Evolutionary conservation across 2,113 vertebrate species (phyloP).

Genomic region (Heterocephalus glaber): DNA sequence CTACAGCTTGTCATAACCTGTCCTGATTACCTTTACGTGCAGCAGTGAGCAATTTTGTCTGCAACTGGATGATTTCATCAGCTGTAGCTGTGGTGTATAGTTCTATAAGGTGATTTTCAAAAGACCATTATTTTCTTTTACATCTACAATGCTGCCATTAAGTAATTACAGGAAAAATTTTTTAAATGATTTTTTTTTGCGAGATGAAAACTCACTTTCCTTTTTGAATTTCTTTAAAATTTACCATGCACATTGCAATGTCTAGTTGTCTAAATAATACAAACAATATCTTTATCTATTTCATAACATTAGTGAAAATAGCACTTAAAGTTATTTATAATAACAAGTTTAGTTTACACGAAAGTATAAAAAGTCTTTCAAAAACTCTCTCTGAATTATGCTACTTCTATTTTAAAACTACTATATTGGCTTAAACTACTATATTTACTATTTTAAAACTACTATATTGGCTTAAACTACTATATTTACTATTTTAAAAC

Average conservation of each 20-base stretch:
- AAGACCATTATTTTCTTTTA: background rate
- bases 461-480: background rate
- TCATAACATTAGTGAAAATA: constrained; percentile 24
- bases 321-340: constrained; percentile 25
- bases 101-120: background rate
- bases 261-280: background rate
- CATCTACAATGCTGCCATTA: background rate
- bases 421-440: background rate
- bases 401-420: constrained; percentile 38
- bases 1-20: background rate
- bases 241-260: background rate
- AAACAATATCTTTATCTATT: background rate
- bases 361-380: background rate
- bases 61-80: background rate
- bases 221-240: constrained; percentile 6
- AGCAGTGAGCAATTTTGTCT: background rate
- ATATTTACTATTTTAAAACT: constrained; percentile 49
- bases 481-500: constrained; percentile 52
- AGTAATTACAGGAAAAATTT: background rate
- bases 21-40: background rate
- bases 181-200: background rate
- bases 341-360: background rate
- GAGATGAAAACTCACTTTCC: background rate
- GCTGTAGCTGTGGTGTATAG: background rate
- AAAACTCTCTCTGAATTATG: background rate